Base-by-base conservation (phyloP, 1,140 invertebrate species). In the Yoshiicerus persimilis region DNA sequence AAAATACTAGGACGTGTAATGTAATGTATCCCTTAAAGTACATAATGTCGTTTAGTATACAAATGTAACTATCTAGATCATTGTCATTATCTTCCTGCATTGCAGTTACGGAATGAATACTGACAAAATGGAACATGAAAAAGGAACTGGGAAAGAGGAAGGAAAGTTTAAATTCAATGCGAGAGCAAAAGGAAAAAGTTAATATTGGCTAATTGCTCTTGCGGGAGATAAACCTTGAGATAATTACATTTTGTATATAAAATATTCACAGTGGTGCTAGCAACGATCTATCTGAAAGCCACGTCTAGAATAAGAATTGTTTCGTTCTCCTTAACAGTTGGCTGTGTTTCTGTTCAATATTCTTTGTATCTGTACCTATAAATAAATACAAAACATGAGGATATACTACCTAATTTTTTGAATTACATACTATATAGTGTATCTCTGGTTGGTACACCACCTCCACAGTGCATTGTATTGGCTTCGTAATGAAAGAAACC, bases 121-220 rank as follows among this genome's bases (percentile, higher is more conserved):
- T n/a, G n/a, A n/a, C n/a, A n/a, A n/a, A n/a, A n/a, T 56, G n/a
- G 47, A 56, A 56, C 20, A 56, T 56, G 47, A 16, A 47, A 47
- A 20, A 47, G 41, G 11, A 16, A 56, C 39, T 41, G 47, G 47
- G 16, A 56, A 2, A 8, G 8, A 41, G 47, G 38, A 39, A 39
- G n/a, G 47, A 56, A 56, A 56, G 47, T 56, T 56, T 56, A 56
- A n/a, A 56, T 56, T 56, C 47, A 39, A 39, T 39, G 38, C 38
- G 16, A 20, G n/a, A 38, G 34, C n/a, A 32, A 70, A 70, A 70
- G 66, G 30, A 38, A 80, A 36, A 80, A 30, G 75, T 80, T 80
- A 80, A 80, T 80, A 80, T 80, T 80, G 75, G 75, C 75, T 80
- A 80, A 80, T 80, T 80, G 32, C 75, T 34, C 75, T 80, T 80